Evolutionary conservation across 2,888 invertebrate species (phyloP).

Genomic region (Erebia epiphron): DNA sequence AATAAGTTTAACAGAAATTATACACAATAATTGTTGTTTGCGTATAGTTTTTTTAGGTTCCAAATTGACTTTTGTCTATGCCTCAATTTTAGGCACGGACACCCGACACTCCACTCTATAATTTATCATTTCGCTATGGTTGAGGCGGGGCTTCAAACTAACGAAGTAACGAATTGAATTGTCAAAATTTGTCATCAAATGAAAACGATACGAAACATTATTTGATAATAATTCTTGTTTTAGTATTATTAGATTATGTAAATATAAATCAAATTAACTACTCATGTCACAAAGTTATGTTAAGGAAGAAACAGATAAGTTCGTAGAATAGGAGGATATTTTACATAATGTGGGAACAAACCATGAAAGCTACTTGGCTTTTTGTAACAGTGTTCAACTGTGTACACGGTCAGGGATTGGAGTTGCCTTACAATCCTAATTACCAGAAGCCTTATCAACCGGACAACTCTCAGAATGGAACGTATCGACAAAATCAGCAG

Average conservation of each 20-base stretch:
- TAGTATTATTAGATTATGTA: neutral
- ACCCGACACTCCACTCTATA: no score
- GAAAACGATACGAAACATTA: neutral
- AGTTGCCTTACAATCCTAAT: slow-evolving; percentile 62
- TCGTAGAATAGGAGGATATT: neutral
- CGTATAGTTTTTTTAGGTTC: no score
- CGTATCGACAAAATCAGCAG: slow-evolving; percentile 66
- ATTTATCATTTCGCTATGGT: slow-evolving; percentile 10
- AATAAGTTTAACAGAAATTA: no score
- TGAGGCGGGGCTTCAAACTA: slow-evolving; percentile 55
- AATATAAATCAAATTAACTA: slow-evolving; percentile 10
- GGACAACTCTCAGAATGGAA: slow-evolving; percentile 56
- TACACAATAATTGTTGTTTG: no score
- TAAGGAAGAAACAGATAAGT: neutral
- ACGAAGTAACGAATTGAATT: slow-evolving; percentile 13
- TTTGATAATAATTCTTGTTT: neutral
- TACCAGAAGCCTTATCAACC: slow-evolving; percentile 61
- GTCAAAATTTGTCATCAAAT: slow-evolving; percentile 20
- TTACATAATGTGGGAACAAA: slow-evolving; percentile 48
- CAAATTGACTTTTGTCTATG: no score
- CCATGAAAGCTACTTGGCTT: slow-evolving; percentile 64
- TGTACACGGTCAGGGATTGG: slow-evolving; percentile 63
- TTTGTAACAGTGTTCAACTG: slow-evolving; percentile 55
- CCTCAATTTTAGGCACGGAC: no score
- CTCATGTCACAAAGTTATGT: neutral